Evolutionary conservation across 2,113 vertebrate genomes (phyloP), one percentile per base, ranked within the genome.

Genomic region (Myiozetetes cayanensis): DNA sequence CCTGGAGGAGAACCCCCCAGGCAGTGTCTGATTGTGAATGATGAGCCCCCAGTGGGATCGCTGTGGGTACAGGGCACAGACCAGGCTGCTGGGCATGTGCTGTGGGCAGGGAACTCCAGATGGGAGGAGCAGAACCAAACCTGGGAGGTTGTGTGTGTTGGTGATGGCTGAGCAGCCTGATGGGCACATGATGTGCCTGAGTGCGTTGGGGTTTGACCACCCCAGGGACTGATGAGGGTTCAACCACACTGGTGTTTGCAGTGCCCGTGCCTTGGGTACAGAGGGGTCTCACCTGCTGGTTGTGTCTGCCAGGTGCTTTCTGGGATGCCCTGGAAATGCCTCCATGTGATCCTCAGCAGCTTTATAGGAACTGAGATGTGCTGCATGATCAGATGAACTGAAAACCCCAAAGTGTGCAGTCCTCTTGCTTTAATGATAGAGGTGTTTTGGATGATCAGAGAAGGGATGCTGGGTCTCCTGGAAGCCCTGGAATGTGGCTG

Each of bases 241-340:
- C 14, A 25, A 14, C 61, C 37, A 23, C 0, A 0, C 50, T n/a
- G 3, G 0, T 7, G 62, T 67, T 31, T 24, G 67, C 35, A 33
- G 1, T 25, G 46, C 15, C 1, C 18, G 18, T 8, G 53, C 66
- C 53, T 30, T 28, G 4, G 65, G 41, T 43, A 3, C 49, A 10
- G 3, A 20, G 33, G 6, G 9, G 14, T 65, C 59, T 77, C 28
- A 2, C 2, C 11, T 65, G n/a, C 10, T 0, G 13, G 1, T 24
- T 17, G 20, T 65, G 61, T 65, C 62, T 65, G 61, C 61, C 61
- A 28, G 35, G 37, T 63, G 61, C 59, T 30, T 41, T 28, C 18
- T 65, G 62, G 33, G 46, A 17, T 41, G 37, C 56, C 35, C 68
- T 81, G 63, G 49, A 70, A 80, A 16, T 21, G 25, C 46, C 41